Evolutionary conservation across 2,113 vertebrate species (phyloP).

Genomic region (Balaeniceps rex): DNA sequence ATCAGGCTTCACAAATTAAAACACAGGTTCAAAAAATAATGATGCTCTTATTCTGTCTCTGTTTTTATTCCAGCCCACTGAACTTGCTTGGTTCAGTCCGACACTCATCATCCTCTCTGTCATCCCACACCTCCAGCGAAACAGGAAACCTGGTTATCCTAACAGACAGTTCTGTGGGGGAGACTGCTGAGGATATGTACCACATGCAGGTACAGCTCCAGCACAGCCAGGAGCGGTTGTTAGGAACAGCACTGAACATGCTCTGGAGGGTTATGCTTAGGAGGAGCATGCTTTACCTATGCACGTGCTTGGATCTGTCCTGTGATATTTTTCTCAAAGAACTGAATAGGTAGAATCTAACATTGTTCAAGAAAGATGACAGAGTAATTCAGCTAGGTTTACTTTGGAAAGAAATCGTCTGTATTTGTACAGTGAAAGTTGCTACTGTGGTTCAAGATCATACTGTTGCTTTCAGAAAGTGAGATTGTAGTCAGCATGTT

Average conservation of each 20-base stretch:
- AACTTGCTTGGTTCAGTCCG: slow-evolving; percentile 89
- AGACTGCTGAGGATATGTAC: slow-evolving; percentile 85
- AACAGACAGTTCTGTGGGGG: slow-evolving; percentile 85
- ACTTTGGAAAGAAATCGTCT: neutral
- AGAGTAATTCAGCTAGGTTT: neutral
- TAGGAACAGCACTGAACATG: neutral
- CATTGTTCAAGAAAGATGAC: neutral
- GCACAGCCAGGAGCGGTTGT: neutral
- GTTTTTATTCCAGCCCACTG: slow-evolving; percentile 82
- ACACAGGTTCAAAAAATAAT: neutral
- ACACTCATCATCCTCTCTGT: slow-evolving; percentile 94
- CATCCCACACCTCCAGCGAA: slow-evolving; percentile 93
- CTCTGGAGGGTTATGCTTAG: neutral
- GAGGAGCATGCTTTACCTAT: neutral
- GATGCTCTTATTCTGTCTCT: slow-evolving; percentile 1
- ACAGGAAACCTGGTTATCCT: slow-evolving; percentile 88
- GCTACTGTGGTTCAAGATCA: neutral
- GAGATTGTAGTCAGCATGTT: neutral
- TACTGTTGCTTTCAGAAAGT: neutral
- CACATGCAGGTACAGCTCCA: slow-evolving; percentile 87
- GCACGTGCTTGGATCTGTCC: neutral
- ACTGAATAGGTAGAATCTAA: neutral
- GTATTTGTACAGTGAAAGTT: neutral
- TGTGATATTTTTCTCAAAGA: neutral
- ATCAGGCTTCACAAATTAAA: neutral